Base-by-base conservation (phyloP, 2,113 vertebrate species). In the Heptranchias perlo region DNA sequence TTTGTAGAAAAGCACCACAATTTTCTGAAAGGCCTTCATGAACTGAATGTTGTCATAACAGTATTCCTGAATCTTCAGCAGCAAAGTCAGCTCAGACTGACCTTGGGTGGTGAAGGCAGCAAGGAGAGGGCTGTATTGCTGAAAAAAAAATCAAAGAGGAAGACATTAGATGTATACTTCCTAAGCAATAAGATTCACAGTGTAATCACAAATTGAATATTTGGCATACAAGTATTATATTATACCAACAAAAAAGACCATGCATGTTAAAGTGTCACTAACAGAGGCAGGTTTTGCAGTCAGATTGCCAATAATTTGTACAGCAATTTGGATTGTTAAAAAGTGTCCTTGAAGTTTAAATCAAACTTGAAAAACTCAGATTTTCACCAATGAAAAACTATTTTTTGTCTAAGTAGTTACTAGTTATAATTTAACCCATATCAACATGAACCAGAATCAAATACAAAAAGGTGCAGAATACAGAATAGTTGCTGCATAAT, bases 1-100 rank as follows among this genome's bases (percentile, higher is more conserved):
- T 99, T 99, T 99, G 96, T 99, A 99, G 97, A 99, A 99, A 96
- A 99, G 99, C 98, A 99, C 99, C 98, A 99, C 99, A 96, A 99
- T 99, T 98, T 99, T 99, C 98, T 99, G 99, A 97, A 99, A 99
- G 98, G 99, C 98, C 97, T 99, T 99, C 99, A 99, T 99, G 98
- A 99, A 99, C 97, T 99, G 99, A 98, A 99, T 99, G 98, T 99
- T 99, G 97, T 99, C 99, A 25, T 99, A 99, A 98, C 99, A 99
- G 97, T 99, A 99, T 98, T 99, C 99, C 97, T 99, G 99, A 97
- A 99, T 99, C 98, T 99, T 99, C 97, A 99, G 97, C 97, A 99
- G 98, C 97, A 99, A 98, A 96, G 98, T 99, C 98, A 99, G 98
- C 97, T 99, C 99, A 61, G 99, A 99, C 97, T 98, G 98, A 98